These are phyloP conservation scores for Panopea generosa DNA, from an alignment of 2,888 invertebrate species.

Conservation along the genomic window DNA sequence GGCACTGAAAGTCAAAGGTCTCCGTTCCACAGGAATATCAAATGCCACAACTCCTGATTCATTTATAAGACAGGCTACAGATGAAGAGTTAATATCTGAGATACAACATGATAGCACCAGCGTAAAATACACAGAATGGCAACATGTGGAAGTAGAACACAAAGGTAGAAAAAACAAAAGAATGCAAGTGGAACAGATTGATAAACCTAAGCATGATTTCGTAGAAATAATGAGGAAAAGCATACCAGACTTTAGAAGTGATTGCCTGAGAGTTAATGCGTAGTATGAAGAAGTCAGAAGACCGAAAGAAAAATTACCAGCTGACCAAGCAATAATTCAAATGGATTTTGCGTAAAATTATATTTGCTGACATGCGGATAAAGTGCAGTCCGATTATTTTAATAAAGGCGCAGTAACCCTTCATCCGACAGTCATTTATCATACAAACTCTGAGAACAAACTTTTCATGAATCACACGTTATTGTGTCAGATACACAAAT, in stretches of 20 bases:
- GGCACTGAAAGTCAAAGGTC: constrained; percentile 38
- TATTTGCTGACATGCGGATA: constrained; percentile 21
- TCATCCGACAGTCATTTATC: constrained; percentile 7
- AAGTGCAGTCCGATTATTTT: constrained; percentile 45
- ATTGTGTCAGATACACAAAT: neutral
- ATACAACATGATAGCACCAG: neutral
- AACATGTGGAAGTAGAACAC: constrained; percentile 36
- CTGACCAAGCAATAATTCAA: constrained; percentile 30
- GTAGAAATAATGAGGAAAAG: constrained; percentile 22
- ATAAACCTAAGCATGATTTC: constrained; percentile 33
- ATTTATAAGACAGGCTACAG: constrained; percentile 8
- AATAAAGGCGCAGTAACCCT: neutral
- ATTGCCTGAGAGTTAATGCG: constrained; percentile 17
- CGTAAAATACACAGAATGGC: constrained; percentile 35
- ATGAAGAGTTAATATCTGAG: constrained; percentile 14
- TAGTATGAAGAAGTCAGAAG: constrained; percentile 25
- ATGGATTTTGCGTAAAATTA: constrained; percentile 53
- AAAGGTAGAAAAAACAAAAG: constrained; percentile 34
- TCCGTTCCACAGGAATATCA: neutral
- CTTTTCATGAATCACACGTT: neutral
- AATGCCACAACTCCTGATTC: constrained; percentile 24
- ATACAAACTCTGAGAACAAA: neutral
- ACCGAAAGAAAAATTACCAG: constrained; percentile 20
- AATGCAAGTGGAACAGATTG: constrained; percentile 26
- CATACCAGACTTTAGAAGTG: constrained; percentile 13